phyloP scores from a whole-genome alignment of 2,113 vertebrate genomes.

The Xiphorhynchus elegans region DNA sequence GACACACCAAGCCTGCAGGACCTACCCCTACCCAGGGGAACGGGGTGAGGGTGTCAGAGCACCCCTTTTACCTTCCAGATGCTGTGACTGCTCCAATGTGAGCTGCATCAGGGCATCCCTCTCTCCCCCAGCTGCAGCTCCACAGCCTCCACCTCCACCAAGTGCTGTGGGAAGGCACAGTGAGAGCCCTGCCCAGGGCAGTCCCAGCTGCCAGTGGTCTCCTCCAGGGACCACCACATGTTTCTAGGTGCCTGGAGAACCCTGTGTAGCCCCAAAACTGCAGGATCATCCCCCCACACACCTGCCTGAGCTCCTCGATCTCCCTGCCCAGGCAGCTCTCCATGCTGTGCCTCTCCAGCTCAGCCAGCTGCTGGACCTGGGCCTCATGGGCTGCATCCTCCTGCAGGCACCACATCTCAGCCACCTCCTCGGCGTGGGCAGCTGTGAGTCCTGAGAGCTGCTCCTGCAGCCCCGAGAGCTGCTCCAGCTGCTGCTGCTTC shows the following conservation, averaged over 20 bases:
- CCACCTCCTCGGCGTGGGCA: slow-evolving; percentile 56
- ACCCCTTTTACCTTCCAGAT: background rate
- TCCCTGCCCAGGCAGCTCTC: slow-evolving; percentile 65
- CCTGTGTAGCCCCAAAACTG: background rate
- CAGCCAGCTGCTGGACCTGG: slow-evolving; percentile 24
- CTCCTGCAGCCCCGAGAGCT: slow-evolving; percentile 53
- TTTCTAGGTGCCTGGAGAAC: background rate
- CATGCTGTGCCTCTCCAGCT: slow-evolving; percentile 52
- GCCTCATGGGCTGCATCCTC: background rate
- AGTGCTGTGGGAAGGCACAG: accelerated
- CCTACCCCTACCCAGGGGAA: accelerated
- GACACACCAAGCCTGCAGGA: background rate
- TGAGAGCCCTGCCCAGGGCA: background rate
- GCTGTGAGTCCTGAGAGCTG: background rate
- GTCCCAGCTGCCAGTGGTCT: no score
- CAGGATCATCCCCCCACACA: background rate
- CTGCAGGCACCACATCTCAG: background rate
- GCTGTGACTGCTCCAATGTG: background rate
- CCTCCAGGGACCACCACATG: accelerated
- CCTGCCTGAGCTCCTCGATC: slow-evolving; percentile 68
- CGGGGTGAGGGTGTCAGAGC: accelerated
- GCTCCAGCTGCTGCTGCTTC: slow-evolving; percentile 65
- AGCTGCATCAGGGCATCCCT: background rate
- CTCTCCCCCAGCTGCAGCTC: background rate
- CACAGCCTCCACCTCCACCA: background rate